Evolutionary conservation across 2,113 vertebrate species (phyloP).

Genomic region (Azemiops feae): DNA sequence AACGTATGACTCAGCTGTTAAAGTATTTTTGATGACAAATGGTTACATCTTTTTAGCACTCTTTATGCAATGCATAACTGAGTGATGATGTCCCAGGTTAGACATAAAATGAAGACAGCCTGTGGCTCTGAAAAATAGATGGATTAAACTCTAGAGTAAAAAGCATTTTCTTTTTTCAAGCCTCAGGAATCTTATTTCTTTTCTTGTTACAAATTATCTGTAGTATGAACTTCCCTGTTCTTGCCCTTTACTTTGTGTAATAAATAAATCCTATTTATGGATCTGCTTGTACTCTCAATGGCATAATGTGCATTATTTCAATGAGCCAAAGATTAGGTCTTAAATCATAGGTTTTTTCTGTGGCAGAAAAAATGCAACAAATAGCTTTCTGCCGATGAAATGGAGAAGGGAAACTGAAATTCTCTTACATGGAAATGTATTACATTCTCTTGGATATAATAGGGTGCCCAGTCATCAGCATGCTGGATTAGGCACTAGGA

Average conservation of each 20-base stretch:
- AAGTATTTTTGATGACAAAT: slow-evolving; percentile 21
- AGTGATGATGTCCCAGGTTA: slow-evolving; percentile 10
- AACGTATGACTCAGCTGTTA: slow-evolving; percentile 1
- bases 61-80: slow-evolving; percentile 1
- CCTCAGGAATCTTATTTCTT: neutral
- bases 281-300: slow-evolving; percentile 4
- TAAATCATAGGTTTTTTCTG: neutral
- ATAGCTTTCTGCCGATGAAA: slow-evolving; percentile 8
- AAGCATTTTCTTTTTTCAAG: neutral
- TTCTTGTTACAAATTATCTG: slow-evolving; percentile 12
- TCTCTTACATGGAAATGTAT: neutral
- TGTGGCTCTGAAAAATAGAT: slow-evolving; percentile 19
- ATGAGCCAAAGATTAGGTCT: slow-evolving; percentile 2
- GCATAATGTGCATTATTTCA: slow-evolving; percentile 26
- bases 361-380: neutral
- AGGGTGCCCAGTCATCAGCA: neutral
- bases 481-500: neutral
- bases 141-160: slow-evolving; percentile 32
- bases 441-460: neutral
- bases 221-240: neutral
- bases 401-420: neutral
- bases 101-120: slow-evolving; percentile 15
- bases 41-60: slow-evolving; percentile 6
- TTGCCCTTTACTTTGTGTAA: slow-evolving; percentile 16
- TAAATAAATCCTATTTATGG: slow-evolving; percentile 22